Base-by-base conservation (phyloP, 2,797 vertebrate genomes). In the Coregonus suidteri region DNA sequence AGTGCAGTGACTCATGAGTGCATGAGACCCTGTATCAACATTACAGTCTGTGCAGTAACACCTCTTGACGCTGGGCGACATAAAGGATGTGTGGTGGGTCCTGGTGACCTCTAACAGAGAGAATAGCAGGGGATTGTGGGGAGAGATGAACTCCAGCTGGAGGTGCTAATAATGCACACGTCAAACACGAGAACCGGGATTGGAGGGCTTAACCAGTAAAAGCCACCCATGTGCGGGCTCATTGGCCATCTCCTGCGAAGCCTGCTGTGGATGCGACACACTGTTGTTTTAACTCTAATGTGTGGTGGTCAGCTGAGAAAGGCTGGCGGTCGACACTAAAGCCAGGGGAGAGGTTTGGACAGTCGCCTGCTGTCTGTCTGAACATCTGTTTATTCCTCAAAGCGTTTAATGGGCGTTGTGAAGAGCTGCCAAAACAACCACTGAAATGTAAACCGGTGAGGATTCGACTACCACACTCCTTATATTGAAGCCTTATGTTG, bases 341-440 rank as follows among this genome's bases (percentile, higher is more conserved):
- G 56, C 16, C 7, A 0, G 16, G 56, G 6, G 16, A 59, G 56
- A 59, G 56, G 18, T 18, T 20, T 59, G 18, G 6, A 59, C 18
- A n/a, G 15, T 2, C 4, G 18, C 18, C 56, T 6, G 56, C 18
- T 41, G 67, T 64, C 53, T 18, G 34, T 54, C 71, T 71, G 52
- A 51, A 73, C 53, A 52, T 35, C 64, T 68, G 53, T 56, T 31
- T 73, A 34, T n/a, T 4, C 37, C 35, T 65, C 20, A 9, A 6
- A 25, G 64, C 13, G 20, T 65, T 65, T 65, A 3, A 31, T 65
- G 64, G 25, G 20, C 20, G 11, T 65, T 65, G 20, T 65, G 64
- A 65, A 75, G 37, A 71, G 54, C 47, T 72, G 62, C 18, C 64
- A 62, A 73, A 53, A 53, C 30, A 54, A 56, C 35, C 73, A 65